Evolutionary conservation across 2,113 vertebrate species (phyloP).

Genomic region (Ancistrus triradiatus): DNA sequence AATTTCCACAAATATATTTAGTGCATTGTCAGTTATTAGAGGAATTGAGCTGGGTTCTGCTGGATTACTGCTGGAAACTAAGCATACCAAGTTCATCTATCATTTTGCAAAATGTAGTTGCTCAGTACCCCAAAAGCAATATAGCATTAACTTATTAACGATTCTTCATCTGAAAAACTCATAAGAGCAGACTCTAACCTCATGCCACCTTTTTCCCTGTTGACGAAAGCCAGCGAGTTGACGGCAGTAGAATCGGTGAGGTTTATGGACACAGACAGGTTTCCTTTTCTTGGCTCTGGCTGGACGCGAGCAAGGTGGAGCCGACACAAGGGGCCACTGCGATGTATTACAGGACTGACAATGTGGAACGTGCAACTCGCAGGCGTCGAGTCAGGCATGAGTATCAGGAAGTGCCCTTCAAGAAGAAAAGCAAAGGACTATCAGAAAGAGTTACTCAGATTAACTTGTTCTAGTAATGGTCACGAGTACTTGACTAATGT

Average conservation of each 20-base stretch:
- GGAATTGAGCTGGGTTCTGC: too few relatives aligned
- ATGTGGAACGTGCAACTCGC: conserved; percentile 60
- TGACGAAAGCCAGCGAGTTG: conserved; percentile 41
- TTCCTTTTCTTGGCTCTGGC: conserved; percentile 48
- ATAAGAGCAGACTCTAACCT: conserved; percentile 51
- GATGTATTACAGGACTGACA: conserved; percentile 61
- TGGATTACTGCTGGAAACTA: too few relatives aligned
- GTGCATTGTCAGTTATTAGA: too few relatives aligned
- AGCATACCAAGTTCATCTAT: too few relatives aligned
- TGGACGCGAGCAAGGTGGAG: conserved; percentile 63
- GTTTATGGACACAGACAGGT: conserved; percentile 61
- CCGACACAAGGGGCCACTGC: conserved; percentile 52
- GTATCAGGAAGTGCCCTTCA: conserved; percentile 68
- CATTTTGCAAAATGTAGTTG: too few relatives aligned
- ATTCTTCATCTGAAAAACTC: too few relatives aligned
- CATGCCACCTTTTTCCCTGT: conserved; percentile 19
- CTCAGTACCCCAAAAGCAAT: not conserved
- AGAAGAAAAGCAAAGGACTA: conserved; percentile 30
- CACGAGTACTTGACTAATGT: too few relatives aligned
- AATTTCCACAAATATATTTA: too few relatives aligned
- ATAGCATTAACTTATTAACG: not conserved
- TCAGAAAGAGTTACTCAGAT: not conserved
- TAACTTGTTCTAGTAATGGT: not conserved
- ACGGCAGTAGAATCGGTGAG: conserved; percentile 36
- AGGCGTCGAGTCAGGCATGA: conserved; percentile 47